Evolutionary conservation across 2,888 invertebrate genomes (phyloP), one percentile per base, ranked within the genome.

Genomic region (Anorthoa munda): DNA sequence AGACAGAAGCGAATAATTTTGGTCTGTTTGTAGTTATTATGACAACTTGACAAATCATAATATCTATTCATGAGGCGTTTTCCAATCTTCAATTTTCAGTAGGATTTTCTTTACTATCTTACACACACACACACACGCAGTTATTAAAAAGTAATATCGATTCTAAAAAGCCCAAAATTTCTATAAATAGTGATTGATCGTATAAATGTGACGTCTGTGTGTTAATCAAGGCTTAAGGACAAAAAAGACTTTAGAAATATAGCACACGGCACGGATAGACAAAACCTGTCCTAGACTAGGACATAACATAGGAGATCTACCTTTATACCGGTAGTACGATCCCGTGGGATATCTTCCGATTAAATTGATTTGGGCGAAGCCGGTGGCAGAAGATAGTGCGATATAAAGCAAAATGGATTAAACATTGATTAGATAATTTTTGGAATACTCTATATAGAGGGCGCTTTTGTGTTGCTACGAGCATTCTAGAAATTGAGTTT

Each of bases 361-460:
- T 9, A 39, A 1, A 7, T 9, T 17, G 23, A n/a, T n/a, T n/a
- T 23, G 13, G n/a, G 5, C n/a, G 13, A 2, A n/a, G 1, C 7
- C 21, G 39, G 39, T 21, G 5, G 3, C 45, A 59, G 15, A 39
- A 21, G 13, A 5, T 31, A 58, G 64, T 58, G 31, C n/a, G 64
- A 66, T 66, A 46, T 51, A 46, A 7, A n/a, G 55, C 45, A 58
- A 55, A 71, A 70, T 72, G 58, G 59, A 75, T 68, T 73, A 55
- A 45, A 56, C 48, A 74, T 71, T 74, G 76, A 85, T 79, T 68
- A 55, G 21, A 70, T 70, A 53, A 75, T 68, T 79, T 67, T 66
- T 66, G 7, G 48, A 65, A 78, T 75, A 76, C 21, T 4, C 12
- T 4, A n/a, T 12, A 45, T 51, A 65, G 45, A 50, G 45, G 66